Percentiles rank a stretch among this genome's conserved stretches.
These are phyloP conservation scores for Trogon melanurus DNA, from an alignment of 2,113 vertebrate species.

Conservation along the genomic window DNA sequence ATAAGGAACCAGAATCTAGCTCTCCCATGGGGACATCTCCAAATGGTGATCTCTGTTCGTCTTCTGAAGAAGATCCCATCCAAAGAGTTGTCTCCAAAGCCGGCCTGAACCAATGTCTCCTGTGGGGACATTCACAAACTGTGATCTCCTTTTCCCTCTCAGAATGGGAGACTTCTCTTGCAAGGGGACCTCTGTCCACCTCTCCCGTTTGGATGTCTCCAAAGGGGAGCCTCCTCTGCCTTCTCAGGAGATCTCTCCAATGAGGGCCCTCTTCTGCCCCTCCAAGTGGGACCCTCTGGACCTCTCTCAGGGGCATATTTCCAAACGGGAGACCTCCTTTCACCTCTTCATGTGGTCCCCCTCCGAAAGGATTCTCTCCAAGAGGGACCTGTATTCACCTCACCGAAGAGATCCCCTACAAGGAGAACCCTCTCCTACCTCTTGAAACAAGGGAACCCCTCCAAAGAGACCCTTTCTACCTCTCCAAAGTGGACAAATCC, in stretches of 20 bases:
- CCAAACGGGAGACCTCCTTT: not conserved
- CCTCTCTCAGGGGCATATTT: not conserved
- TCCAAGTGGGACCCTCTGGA: not conserved
- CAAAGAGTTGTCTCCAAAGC: not conserved
- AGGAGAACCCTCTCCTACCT: not conserved
- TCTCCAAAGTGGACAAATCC: not conserved
- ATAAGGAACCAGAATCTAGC: too few species aligned
- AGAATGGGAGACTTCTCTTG: not conserved
- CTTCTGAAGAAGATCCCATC: not conserved
- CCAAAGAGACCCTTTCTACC: not conserved
- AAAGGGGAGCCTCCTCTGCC: not conserved
- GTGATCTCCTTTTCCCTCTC: too few species aligned
- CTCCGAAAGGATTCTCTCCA: not conserved
- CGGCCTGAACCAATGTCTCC: too few species aligned
- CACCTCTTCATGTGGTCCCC: fast-evolving
- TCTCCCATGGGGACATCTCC: not conserved
- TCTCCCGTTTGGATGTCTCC: not conserved
- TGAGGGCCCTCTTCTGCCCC: not conserved
- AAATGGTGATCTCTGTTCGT: not conserved
- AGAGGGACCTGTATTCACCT: not conserved
- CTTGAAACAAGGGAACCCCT: not conserved
- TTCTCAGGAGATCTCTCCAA: not conserved
- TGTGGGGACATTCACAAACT: too few species aligned
- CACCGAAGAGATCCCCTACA: not conserved
- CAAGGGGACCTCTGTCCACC: too few species aligned